phyloP scores from a whole-genome alignment of 2,888 invertebrate species.

The Sarcophaga rosellei region DNA sequence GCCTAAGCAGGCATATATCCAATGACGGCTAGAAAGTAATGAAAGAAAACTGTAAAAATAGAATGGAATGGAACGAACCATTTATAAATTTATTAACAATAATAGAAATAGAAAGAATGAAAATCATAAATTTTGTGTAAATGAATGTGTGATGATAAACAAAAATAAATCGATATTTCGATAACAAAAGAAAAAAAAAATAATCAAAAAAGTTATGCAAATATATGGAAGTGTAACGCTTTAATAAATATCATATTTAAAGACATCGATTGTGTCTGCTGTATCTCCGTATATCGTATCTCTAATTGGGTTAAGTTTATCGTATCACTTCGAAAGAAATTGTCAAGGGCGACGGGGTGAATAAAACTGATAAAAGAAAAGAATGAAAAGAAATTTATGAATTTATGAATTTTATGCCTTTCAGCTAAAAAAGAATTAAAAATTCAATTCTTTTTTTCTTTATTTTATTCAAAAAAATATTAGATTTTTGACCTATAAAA shows the following conservation, averaged over 20 bases:
- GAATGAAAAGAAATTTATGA: no score
- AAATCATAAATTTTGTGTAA: neutral
- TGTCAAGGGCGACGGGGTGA: no score
- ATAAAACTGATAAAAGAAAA: no score
- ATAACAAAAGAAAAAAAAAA: neutral
- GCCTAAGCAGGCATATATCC: no score
- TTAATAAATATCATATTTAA: neutral
- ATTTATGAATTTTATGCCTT: no score
- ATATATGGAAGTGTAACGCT: constrained; percentile 24
- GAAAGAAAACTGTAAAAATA: neutral
- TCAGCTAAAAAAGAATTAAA: neutral
- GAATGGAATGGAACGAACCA: no score
- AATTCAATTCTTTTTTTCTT: neutral
- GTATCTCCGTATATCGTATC: neutral
- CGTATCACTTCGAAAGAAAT: no score
- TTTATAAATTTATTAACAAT: no score
- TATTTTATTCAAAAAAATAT: neutral
- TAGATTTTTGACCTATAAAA: constrained; percentile 72
- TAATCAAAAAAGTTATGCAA: neutral
- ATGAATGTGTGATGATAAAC: no score
- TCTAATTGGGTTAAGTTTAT: no score
- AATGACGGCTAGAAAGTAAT: no score
- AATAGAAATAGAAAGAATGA: neutral
- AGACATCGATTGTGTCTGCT: neutral
- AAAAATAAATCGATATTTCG: neutral